Base-by-base conservation (phyloP, 2,888 invertebrate genomes). In the Acrobasis consociella region DNA sequence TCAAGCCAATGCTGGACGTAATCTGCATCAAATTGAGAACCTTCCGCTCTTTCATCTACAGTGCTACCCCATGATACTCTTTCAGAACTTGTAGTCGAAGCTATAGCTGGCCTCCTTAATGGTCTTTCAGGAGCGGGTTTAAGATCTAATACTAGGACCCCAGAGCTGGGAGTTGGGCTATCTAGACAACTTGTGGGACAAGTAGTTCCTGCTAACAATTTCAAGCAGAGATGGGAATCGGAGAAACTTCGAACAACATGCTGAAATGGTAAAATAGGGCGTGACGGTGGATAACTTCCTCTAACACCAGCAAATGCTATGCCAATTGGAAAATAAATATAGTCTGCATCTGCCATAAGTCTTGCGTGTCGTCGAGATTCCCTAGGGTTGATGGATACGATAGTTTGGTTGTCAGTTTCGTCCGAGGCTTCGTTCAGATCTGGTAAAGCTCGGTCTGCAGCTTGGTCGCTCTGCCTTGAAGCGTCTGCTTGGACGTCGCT, bases 401-500 rank as follows among this genome's bases (percentile, higher is more conserved):
- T 91, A 10, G 93, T 93, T 79, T 93, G 94, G 66, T 94, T 93
- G 73, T 95, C 95, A 10, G 95, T 95, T 86, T 95, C 95, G 77
- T 95, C 96, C 15, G 95, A 95, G 10, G 95, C 95, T 76, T 96
- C 96, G 80, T 96, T 95, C 42, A 96, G 93, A 77, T 96, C 96
- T 68, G 96, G 96, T 9, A 96, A 82, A 9, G 94, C 94, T 64
- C 94, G 82, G 68, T 93, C 90, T 0, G 87, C 89, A 1, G 90
- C 91, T 67, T 94, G 89, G 74, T 94, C 94, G 65, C 94, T 94
- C 53, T 94, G 94, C 22, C 93, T 76, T 0, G 94, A 94, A 1
- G 95, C 94, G 74, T 96, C 96, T 0, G 95, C 95, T 82, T 96
- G 96, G 0, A 96, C 96, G 79, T 96, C 96, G 67, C 96, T 96